Base-by-base conservation (phyloP, 2,113 vertebrate species). In the Echinops telfairi region DNA sequence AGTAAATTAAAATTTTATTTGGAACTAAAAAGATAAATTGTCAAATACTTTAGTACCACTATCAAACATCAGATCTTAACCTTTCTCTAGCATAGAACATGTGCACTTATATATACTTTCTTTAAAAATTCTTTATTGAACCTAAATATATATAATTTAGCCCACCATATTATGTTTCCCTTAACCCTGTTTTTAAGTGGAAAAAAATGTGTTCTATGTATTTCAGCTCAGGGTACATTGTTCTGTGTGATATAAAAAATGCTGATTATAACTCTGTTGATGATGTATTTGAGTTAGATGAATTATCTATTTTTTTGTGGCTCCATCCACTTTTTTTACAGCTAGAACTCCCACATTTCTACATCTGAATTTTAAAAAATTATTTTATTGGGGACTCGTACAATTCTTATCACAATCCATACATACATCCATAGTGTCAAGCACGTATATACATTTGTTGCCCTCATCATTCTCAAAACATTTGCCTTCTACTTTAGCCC, bases 1-100 rank as follows among this genome's bases (percentile, higher is more conserved):
- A 75, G 25, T 38, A 80, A 90, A 90, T n/a, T 94, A 90, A 90
- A 3, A 94, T 23, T 12, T 29, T 86, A 73, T 71, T 57, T 78
- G 71, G 60, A 83, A 43, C 6, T 58, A 31, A 86, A 64, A 10
- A 20, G 16, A 64, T 27, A 81, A 84, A 92, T 71, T 53, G 76
- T 23, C 60, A 75, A 53, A 31, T 12, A 77, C 78, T 77, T 86
- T 76, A 33, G 60, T 33, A 71, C 33, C n/a, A 27, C 38, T 6
- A 36, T 62, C 17, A 76, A 60, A 22, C 20, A 89, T 19, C 33
- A 92, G 40, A 89, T 31, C 19, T 38, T 68, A 43, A 85, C 2
- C 19, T 19, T 43, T 86, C 62, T 22, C 29, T 25, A 71, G 12
- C 47, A 40, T 6, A 83, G 64, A 47, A 75, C 60, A 92, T 66